Conservation (phyloP, 2,113 vertebrate genomes). For the Misgurnus anguillicaudatus region DNA sequence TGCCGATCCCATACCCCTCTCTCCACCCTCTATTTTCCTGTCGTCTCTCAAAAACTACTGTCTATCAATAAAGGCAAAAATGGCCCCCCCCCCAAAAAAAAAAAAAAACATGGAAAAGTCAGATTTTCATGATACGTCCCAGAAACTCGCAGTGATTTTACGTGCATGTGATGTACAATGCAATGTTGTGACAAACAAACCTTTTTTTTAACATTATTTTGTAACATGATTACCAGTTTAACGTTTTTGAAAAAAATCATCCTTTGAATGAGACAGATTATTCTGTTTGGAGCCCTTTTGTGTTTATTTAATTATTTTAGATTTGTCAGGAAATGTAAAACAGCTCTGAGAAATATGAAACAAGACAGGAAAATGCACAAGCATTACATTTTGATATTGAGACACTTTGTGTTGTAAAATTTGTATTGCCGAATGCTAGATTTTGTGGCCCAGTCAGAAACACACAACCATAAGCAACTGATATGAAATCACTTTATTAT, state of each 20-base stretch:
- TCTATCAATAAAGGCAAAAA: too few relatives aligned
- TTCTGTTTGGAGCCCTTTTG: constrained; percentile 71
- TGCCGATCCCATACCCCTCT: too few relatives aligned
- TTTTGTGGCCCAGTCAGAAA: too few relatives aligned
- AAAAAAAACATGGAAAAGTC: too few relatives aligned
- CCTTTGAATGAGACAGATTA: constrained; percentile 65
- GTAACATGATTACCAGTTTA: constrained; percentile 46
- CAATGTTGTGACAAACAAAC: constrained; percentile 45
- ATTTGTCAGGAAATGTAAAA: constrained; percentile 56
- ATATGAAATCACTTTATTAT: constrained; percentile 84
- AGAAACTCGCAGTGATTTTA: too few relatives aligned
- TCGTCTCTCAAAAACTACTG: too few relatives aligned
- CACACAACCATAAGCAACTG: constrained; percentile 69
- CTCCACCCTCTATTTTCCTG: too few relatives aligned
- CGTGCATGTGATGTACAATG: neutral
- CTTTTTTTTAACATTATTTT: constrained; percentile 3
- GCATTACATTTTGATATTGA: neutral
- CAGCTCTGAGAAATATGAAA: constrained; percentile 55
- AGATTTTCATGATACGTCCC: too few relatives aligned
- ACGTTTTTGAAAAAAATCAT: constrained; percentile 49
- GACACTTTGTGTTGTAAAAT: too few relatives aligned
- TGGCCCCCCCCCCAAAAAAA: too few relatives aligned
- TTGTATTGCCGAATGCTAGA: too few relatives aligned
- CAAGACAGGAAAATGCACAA: constrained; percentile 54
- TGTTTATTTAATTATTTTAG: constrained; percentile 69